Conservation (phyloP, 2,797 vertebrate genomes). For the Philypnodon macrostomus region DNA sequence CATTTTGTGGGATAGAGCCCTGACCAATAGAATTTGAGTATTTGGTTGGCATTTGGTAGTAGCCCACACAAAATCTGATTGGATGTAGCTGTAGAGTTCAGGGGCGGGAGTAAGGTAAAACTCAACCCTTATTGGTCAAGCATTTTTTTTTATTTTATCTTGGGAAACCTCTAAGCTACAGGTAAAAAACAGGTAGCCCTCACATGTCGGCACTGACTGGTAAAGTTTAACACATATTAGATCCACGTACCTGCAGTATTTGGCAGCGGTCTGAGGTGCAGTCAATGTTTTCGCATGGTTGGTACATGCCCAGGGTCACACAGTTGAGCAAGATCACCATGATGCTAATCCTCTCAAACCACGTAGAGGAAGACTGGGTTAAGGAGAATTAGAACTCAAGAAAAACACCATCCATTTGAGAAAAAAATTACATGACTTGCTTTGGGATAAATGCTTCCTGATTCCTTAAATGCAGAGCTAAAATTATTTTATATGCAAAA, state of each 20-base stretch:
- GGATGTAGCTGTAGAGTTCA: too few relatives aligned
- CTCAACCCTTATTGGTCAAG: too few relatives aligned
- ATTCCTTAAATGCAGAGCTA: slow-evolving; percentile 1
- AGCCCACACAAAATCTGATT: too few relatives aligned
- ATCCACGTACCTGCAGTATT: slow-evolving; percentile 86
- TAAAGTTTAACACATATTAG: too few relatives aligned
- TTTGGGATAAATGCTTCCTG: not conserved
- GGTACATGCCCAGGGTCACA: slow-evolving; percentile 98
- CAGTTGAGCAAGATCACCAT: slow-evolving; percentile 98
- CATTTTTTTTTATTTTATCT: not conserved
- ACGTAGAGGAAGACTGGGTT: slow-evolving; percentile 73
- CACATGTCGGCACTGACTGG: too few relatives aligned
- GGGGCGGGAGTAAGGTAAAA: too few relatives aligned
- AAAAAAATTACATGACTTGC: not conserved
- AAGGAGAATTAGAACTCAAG: slow-evolving; percentile 59
- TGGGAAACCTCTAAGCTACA: too few relatives aligned
- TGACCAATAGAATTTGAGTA: too few relatives aligned
- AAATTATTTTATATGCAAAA: not conserved
- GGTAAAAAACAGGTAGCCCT: too few relatives aligned
- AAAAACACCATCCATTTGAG: slow-evolving; percentile 14
- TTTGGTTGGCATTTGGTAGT: too few relatives aligned
- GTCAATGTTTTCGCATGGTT: slow-evolving; percentile 97
- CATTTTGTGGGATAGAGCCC: too few relatives aligned
- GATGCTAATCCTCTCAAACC: slow-evolving; percentile 98
- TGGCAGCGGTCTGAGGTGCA: slow-evolving; percentile 96